Evolutionary conservation across 2,113 vertebrate species (phyloP).

Genomic region (Notarius quadriscutis): DNA sequence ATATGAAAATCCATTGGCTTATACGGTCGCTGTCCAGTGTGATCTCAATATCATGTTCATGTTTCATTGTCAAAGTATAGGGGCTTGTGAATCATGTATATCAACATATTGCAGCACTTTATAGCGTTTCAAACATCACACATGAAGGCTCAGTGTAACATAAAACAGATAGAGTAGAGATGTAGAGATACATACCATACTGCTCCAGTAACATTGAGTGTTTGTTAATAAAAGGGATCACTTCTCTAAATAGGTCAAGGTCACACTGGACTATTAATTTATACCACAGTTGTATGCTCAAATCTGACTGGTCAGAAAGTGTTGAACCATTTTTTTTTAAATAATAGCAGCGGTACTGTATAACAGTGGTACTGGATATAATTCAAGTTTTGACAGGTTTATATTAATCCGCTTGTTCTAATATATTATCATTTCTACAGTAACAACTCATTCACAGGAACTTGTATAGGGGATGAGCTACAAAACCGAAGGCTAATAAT

Average conservation of each 20-base stretch:
- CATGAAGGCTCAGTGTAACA: neutral
- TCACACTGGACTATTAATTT: neutral
- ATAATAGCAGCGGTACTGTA: neutral
- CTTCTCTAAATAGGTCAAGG: slow-evolving; percentile 23
- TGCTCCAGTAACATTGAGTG: neutral
- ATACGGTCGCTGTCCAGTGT: neutral
- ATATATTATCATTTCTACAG: neutral
- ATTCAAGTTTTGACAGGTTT: neutral
- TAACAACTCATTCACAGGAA: neutral
- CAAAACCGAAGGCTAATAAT: neutral
- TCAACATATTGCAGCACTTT: neutral
- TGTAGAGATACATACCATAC: neutral
- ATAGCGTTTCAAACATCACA: neutral
- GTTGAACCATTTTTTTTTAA: neutral
- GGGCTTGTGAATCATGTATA: neutral
- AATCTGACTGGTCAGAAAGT: neutral
- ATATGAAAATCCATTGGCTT: neutral
- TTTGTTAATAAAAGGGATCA: slow-evolving; percentile 6
- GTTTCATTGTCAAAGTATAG: neutral
- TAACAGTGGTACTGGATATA: neutral
- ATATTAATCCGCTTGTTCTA: neutral
- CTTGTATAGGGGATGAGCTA: neutral
- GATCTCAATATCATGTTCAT: neutral
- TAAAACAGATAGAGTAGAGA: neutral
- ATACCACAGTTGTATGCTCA: neutral